Evolutionary conservation across 1,140 invertebrate species (phyloP).

Genomic region (Pseudomyrmex gracilis): DNA sequence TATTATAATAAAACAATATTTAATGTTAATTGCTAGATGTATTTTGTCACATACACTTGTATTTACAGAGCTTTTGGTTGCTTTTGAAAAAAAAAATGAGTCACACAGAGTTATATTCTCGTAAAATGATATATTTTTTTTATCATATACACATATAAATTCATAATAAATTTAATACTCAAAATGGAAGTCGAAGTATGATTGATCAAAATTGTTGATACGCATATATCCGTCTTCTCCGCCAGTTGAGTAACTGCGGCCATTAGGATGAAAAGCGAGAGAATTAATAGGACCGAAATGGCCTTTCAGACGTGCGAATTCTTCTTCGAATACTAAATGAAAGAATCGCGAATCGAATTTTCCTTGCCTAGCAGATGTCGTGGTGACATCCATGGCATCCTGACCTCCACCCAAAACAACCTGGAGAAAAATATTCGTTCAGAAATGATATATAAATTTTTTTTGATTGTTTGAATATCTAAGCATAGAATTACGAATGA

Average conservation of each 20-base stretch:
- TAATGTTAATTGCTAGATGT: too few relatives aligned
- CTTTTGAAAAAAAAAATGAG: slow-evolving; percentile 27
- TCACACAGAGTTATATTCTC: neutral
- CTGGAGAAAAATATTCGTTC: slow-evolving; percentile 80
- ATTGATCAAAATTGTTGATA: slow-evolving; percentile 97
- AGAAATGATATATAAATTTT: neutral
- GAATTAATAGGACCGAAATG: slow-evolving; percentile 99
- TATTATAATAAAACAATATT: too few relatives aligned
- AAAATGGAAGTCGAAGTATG: slow-evolving; percentile 98
- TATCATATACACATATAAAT: slow-evolving; percentile 30
- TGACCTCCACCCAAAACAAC: slow-evolving; percentile 98
- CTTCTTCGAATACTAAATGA: slow-evolving; percentile 99
- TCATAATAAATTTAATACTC: slow-evolving; percentile 89
- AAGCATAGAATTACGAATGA: too few relatives aligned
- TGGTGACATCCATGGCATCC: slow-evolving; percentile 99
- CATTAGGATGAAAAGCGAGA: slow-evolving; percentile 99
- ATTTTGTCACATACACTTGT: neutral
- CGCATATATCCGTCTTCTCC: slow-evolving; percentile 99
- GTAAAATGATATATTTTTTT: slow-evolving; percentile 31
- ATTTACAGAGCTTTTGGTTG: neutral
- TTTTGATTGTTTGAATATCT: too few relatives aligned
- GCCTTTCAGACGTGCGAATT: slow-evolving; percentile 98
- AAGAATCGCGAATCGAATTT: slow-evolving; percentile 99
- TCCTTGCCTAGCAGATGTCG: slow-evolving; percentile 96
- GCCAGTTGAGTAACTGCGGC: slow-evolving; percentile 97